Evolutionary conservation across 2,113 vertebrate genomes (phyloP), one percentile per base, ranked within the genome.

Genomic region (Prietella phreatophila): DNA sequence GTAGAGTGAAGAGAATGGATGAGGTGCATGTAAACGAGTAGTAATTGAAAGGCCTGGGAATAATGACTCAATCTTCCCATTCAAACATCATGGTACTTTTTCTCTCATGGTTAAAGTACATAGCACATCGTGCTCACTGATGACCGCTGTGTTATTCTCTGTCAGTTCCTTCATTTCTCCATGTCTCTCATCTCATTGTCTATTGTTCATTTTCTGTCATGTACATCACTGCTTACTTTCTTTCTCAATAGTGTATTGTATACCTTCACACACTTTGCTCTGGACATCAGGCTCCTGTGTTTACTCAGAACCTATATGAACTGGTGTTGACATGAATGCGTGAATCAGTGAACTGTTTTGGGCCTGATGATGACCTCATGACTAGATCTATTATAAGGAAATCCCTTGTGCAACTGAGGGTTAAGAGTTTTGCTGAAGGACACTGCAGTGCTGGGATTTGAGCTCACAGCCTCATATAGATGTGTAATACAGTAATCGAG

Each of bases 131-230:
- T 61, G 33, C 33, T 82, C 20, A 61, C 56, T 39, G 20, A 82
- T 39, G 56, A 42, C 80, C n/a, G 3, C 0, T 39, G 19, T 39
- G 61, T 61, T 42, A 25, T 82, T 36, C 80, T 36, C 33, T 82
- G 56, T 39, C 60, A 39, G 53, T 82, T 82, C 5, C 5, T 81
- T 19, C 79, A 39, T 82, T 83, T 82, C 91, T 88, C 88, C 88
- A 87, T 89, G 42, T 91, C 73, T 65, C 30, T 50, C 90, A 39
- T 55, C 56, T 85, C 89, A 89, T 79, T 75, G 61, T 91, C 27
- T 84, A 85, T 89, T 84, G 89, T 84, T 89, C 89, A 87, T 88
- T 76, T 60, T 82, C 78, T 33, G 30, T 60, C 56, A 39, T 25
- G 19, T 60, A 33, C 80, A 60, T 61, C 33, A 60, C 11, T 36